Base-by-base conservation (phyloP, 1,140 invertebrate genomes). In the Dendroctonus valens region DNA sequence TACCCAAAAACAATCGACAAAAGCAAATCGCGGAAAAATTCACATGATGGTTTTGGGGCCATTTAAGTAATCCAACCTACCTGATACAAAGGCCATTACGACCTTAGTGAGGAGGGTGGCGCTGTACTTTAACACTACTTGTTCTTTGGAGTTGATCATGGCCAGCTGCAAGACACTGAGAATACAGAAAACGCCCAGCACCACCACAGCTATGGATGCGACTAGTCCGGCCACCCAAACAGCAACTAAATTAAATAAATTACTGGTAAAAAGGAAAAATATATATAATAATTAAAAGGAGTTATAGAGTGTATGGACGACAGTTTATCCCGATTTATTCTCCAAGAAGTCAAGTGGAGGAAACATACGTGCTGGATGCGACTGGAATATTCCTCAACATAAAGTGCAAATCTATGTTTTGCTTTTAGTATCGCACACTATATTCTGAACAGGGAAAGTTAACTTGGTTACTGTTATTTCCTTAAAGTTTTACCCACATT, bases 141-240 rank as follows among this genome's bases (percentile, higher is more conserved):
- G 85, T 76, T 92, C 91, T 74, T 88, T 89, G 46, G 89, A 91
- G 42, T 88, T 88, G 69, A 92, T 86, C 90, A 93, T 93, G 46
- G 91, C 88, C 51, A 93, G 81, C 78, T 93, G 91, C 40, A 93
- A 81, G 59, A 93, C 84, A 15, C 89, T 88, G 46, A 92, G 78
- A 50, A 90, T 80, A 75, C 89, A 91, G 78, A 91, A 89, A 37
- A 91, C 79, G 6, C 86, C 90, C 60, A 93, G 80, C 39, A 88
- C 75, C 9, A 85, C 80, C 37, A 90, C 87, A 48, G 89, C 89
- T 38, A 86, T 79, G 7, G 86, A 84, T 7, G 87, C 90, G 50
- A 91, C 84, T 55, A 92, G 79, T 39, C 92, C 92, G 46, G 91
- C 88, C 70, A 91, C 82, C 79, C 87, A 88, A 51, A 92, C 90